Percentiles rank a stretch among this genome's conserved stretches.
Conservation (phyloP, 2,797 vertebrate genomes). For the Myotis vivesi region DNA sequence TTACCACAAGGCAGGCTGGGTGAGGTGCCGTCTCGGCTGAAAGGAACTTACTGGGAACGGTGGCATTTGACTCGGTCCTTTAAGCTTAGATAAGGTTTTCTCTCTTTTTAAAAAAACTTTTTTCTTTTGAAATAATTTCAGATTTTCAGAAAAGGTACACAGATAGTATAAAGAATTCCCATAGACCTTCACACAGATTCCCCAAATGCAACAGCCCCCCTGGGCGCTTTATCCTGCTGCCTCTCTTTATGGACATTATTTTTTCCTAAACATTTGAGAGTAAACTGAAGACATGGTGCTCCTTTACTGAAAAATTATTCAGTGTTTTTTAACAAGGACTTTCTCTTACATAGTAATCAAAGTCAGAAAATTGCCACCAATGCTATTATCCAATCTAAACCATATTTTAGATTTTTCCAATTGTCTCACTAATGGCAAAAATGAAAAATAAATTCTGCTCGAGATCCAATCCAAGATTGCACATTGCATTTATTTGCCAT, state of each 20-base stretch:
- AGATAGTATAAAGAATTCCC: not conserved
- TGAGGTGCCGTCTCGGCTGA: not conserved
- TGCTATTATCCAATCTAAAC: constrained; percentile 14
- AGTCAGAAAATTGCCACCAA: not conserved
- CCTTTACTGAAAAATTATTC: not conserved
- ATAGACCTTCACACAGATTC: not conserved
- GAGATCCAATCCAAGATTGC: not conserved
- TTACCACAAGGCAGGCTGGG: not conserved
- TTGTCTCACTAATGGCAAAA: not conserved
- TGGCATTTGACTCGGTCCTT: not conserved
- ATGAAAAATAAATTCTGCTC: constrained; percentile 12
- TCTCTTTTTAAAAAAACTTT: not conserved
- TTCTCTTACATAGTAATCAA: constrained; percentile 33
- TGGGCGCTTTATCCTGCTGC: not conserved
- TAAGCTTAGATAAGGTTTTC: not conserved
- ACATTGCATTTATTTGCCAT: not conserved
- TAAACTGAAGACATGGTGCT: not conserved
- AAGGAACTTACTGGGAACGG: not conserved
- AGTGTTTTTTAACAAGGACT: constrained; percentile 5
- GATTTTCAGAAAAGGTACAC: constrained; percentile 26
- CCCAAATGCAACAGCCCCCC: not conserved
- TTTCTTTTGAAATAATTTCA: constrained; percentile 26
- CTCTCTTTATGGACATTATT: not conserved
- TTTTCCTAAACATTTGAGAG: constrained; percentile 25
- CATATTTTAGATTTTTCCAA: not conserved